Percentiles rank a stretch among this genome's conserved stretches.
These are phyloP conservation scores for Polypterus bichir DNA, from an alignment of 2,113 vertebrate genomes.

Conservation along the genomic window DNA sequence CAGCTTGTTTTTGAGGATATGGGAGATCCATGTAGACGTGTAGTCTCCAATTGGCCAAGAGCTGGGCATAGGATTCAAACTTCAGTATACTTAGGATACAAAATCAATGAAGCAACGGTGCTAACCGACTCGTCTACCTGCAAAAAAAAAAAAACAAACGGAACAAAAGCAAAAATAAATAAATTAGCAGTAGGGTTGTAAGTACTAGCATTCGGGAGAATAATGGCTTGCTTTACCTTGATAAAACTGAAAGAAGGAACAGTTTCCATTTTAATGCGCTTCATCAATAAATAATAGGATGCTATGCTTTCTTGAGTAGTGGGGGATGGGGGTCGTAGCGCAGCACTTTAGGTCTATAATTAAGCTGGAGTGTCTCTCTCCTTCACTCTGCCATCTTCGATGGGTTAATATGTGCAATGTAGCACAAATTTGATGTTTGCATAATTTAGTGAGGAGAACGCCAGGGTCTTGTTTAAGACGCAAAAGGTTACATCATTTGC, in stretches of 20 bases:
- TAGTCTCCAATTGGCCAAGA: no score
- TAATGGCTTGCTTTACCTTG: background rate
- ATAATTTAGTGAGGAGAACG: constrained; percentile 12
- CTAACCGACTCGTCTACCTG: no score
- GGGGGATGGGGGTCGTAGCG: background rate
- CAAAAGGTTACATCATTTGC: constrained; percentile 11
- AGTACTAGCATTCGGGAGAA: no score
- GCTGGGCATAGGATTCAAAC: no score
- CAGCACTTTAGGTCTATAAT: constrained; percentile 5
- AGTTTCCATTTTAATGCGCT: constrained; percentile 12
- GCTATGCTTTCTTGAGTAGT: background rate
- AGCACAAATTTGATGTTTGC: constrained; percentile 10
- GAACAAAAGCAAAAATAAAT: no score
- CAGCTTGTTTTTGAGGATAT: no score
- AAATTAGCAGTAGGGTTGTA: no score
- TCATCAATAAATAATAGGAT: constrained; percentile 11
- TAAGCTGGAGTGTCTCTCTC: background rate
- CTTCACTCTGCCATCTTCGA: constrained; percentile 1
- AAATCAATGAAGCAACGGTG: no score
- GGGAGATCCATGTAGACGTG: no score
- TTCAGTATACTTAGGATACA: no score
- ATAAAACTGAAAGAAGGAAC: background rate
- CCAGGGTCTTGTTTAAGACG: constrained; percentile 6
- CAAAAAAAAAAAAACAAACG: no score
- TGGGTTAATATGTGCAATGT: constrained; percentile 7